phyloP scores from a whole-genome alignment of 64 coral and sea anemone species.

The Montipora cactus region DNA sequence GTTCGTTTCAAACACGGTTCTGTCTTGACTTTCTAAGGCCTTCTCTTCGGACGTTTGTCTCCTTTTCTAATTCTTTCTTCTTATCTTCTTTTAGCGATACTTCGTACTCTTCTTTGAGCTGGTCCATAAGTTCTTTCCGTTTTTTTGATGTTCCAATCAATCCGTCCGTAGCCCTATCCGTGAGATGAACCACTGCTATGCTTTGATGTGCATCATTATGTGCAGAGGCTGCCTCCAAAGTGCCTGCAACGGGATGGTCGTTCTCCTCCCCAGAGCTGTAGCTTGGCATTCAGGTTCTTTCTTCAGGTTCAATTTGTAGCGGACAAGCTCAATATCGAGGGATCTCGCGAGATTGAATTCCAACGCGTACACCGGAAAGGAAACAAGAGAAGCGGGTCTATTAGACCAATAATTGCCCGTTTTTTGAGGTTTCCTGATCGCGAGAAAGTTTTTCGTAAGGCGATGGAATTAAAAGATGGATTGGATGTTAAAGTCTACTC shows the following conservation, averaged over 20 bases:
- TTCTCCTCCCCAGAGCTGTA: background rate
- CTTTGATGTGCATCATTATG: background rate
- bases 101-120: conserved; percentile 51
- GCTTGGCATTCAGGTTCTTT: too few relatives aligned
- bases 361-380: too few relatives aligned
- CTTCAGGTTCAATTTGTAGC: too few relatives aligned
- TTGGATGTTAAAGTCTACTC: too few relatives aligned
- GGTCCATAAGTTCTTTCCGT: conserved; percentile 17
- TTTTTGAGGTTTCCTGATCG: too few relatives aligned
- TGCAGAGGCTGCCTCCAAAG: background rate
- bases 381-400: too few relatives aligned
- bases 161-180: background rate
- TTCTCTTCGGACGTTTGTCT: conserved; percentile 35
- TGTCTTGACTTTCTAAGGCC: conserved; percentile 11
- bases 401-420: too few relatives aligned
- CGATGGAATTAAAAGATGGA: too few relatives aligned
- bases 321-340: too few relatives aligned
- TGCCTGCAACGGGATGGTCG: background rate
- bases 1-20: conserved; percentile 27
- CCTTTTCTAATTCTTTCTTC: conserved; percentile 43
- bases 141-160: conserved; percentile 60
- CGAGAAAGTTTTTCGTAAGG: too few relatives aligned
- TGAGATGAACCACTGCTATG: background rate
- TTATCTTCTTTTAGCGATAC: conserved; percentile 43
- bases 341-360: too few relatives aligned